Percentiles rank a stretch among this genome's conserved stretches.
phyloP scores from a whole-genome alignment of 2,113 vertebrate genomes.

The Columba janthina region DNA sequence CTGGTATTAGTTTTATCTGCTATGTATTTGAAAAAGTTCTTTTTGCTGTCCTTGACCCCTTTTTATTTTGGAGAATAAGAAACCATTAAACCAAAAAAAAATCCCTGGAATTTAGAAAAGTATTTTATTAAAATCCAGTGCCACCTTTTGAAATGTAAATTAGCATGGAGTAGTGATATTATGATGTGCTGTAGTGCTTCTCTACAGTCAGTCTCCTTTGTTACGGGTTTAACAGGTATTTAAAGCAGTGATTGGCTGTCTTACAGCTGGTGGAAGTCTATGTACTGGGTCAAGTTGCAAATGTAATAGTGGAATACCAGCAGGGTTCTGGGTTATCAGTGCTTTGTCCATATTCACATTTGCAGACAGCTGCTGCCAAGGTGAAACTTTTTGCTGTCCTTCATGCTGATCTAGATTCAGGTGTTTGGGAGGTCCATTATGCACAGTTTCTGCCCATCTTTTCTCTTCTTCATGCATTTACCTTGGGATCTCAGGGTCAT shows the following conservation, averaged over 20 bases:
- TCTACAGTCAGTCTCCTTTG: not conserved
- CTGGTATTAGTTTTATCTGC: too few species aligned
- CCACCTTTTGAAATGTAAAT: conserved; percentile 41
- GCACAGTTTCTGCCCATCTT: conserved; percentile 43
- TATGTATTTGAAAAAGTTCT: too few species aligned
- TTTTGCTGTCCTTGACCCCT: too few species aligned
- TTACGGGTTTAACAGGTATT: not conserved
- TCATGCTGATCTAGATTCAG: conserved; percentile 28
- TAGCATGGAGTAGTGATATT: conserved; percentile 75
- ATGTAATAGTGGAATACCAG: conserved; percentile 78
- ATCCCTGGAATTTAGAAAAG: not conserved
- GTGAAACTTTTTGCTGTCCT: not conserved
- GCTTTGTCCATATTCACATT: not conserved
- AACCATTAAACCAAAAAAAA: not conserved
- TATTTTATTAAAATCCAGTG: conserved; percentile 34
- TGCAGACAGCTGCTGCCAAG: not conserved
- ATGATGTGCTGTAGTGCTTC: not conserved
- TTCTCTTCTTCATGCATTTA: not conserved
- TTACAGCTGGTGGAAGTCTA: conserved; percentile 45
- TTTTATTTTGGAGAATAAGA: not conserved
- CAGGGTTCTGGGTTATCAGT: not conserved
- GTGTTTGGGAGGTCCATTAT: conserved; percentile 2
- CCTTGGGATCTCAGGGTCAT: not conserved
- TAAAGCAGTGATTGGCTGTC: not conserved
- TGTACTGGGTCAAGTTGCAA: conserved; percentile 43